Evolutionary conservation across 2,113 vertebrate genomes (phyloP), one percentile per base, ranked within the genome.

Genomic region (Plecturocebus donacophilus): DNA sequence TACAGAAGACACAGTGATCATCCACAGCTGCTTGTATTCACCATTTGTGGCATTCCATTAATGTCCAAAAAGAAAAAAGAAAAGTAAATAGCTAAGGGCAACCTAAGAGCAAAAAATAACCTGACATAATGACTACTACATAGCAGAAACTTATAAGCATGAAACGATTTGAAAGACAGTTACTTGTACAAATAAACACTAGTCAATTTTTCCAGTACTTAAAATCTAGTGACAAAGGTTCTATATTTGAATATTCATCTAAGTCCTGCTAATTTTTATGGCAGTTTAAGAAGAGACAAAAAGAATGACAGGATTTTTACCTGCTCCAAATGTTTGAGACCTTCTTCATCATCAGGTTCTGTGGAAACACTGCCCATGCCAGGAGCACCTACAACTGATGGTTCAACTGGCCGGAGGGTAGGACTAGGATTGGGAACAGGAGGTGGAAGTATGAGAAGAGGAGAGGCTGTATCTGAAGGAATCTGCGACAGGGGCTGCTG

Each of bases 251-350:
- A 35, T 45, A 73, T 81, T 87, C 70, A 77, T 87, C 97, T 82
- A 90, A 76, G 45, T 54, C 32, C 94, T 68, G 92, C 81, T 68
- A 66, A 83, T 40, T 20, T 93, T 68, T 84, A 84, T 8, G 0
- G 0, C 75, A 0, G 79, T 82, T 66, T 68, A 70, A 87, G 14
- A 96, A 42, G 20, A 93, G 64, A 73, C 13, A 21, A 58, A 52
- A 52, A 84, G 12, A 83, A 52, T 19, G 19, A 17, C n/a, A 88
- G 75, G 42, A 87, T 45, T 97, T 92, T 54, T 97, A 99, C 99
- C 99, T 99, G 99, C 86, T 99, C 99, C 98, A 99, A 99, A 97
- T 99, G 99, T 98, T 99, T 99, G 87, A 99, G 99, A 91, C 99
- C 99, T 97, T 99, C 99, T 92, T 99, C 99, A 98, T 99, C 99